phyloP scores from a whole-genome alignment of 2,113 vertebrate species.

The Motacilla alba region DNA sequence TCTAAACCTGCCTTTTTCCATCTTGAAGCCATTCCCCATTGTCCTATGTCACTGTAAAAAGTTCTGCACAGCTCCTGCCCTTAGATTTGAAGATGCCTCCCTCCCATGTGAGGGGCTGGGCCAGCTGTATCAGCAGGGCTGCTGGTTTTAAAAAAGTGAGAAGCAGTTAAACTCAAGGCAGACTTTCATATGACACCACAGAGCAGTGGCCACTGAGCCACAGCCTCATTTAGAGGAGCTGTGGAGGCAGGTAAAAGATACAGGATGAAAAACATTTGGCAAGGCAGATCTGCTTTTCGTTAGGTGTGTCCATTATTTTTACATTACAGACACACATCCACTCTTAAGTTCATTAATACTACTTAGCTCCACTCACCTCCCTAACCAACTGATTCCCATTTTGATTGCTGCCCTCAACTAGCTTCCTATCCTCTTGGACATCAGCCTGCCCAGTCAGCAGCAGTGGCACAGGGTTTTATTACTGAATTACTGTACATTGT shows the following conservation, averaged over 20 bases:
- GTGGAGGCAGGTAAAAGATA: background rate
- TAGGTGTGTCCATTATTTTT: conserved; percentile 2
- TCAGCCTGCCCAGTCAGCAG: background rate
- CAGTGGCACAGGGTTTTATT: background rate
- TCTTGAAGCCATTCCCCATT: background rate
- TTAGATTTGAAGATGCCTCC: background rate
- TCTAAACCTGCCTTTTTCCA: background rate
- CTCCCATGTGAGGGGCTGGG: background rate
- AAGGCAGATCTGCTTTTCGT: background rate
- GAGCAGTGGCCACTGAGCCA: background rate
- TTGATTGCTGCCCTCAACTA: background rate
- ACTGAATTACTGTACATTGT: background rate
- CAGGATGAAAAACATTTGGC: background rate
- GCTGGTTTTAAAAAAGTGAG: background rate
- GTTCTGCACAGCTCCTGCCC: background rate
- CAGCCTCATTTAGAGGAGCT: background rate
- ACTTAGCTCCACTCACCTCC: background rate
- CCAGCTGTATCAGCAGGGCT: background rate
- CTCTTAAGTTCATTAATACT: conserved; percentile 17
- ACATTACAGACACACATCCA: background rate
- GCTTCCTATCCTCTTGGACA: background rate
- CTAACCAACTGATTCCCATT: conserved; percentile 1
- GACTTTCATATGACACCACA: background rate
- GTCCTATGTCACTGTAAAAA: background rate
- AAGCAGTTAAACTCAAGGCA: background rate